These are phyloP conservation scores for Halisarca cf. caerulea DNA, from an alignment of 37 sponge, comb jelly and placozoan species.

Conservation along the genomic window DNA sequence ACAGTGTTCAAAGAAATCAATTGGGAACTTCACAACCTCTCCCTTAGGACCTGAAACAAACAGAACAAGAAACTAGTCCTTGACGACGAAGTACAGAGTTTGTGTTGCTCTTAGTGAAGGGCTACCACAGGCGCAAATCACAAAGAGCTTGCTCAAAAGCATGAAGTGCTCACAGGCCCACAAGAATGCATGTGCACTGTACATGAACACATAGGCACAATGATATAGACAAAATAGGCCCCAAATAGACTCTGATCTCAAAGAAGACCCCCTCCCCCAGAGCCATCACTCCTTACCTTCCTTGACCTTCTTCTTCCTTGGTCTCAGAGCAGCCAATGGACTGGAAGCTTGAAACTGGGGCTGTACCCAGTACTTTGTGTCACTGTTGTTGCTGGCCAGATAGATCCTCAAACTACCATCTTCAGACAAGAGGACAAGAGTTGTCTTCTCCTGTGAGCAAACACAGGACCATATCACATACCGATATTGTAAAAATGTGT, in stretches of 20 bases:
- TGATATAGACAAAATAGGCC: no score
- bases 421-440: conserved; percentile 81
- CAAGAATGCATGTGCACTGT: no score
- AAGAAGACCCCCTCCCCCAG: neutral
- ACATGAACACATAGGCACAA: no score
- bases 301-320: conserved; percentile 18
- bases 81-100: no score
- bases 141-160: no score
- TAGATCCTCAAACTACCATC: conserved; percentile 89
- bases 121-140: no score
- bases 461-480: no score
- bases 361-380: conserved; percentile 72
- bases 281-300: neutral
- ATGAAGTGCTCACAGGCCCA: no score
- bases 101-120: no score
- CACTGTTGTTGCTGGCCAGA: conserved; percentile 54
- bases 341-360: conserved; percentile 74
- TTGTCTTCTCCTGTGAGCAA: conserved; percentile 58
- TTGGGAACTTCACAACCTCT: conserved; percentile 60
- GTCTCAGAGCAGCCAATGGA: conserved; percentile 57
- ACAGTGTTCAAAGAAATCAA: conserved; percentile 91
- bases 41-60: neutral
- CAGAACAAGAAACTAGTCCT: neutral
- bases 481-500: no score
- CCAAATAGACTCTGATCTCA: no score